These are phyloP conservation scores for Cephalopterus ornatus DNA, from an alignment of 2,113 vertebrate genomes.

Conservation along the genomic window DNA sequence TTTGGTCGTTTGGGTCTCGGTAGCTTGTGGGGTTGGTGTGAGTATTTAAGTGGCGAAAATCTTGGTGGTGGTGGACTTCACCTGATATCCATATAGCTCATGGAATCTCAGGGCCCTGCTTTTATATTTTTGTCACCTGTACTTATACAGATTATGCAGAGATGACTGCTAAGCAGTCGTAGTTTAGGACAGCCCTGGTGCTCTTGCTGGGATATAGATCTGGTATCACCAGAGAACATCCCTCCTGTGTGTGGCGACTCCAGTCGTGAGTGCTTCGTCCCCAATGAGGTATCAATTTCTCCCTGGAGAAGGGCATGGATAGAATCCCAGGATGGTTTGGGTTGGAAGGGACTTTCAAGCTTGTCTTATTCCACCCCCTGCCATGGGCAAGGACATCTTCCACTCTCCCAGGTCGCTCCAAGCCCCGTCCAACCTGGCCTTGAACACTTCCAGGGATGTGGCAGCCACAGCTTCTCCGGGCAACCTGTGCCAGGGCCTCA, in stretches of 20 bases:
- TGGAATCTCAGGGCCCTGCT: background rate
- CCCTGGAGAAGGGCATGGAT: background rate
- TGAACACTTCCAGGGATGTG: background rate
- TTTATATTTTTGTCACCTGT: background rate
- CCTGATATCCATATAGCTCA: rapidly evolving
- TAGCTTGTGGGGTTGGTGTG: background rate
- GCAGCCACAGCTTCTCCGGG: background rate
- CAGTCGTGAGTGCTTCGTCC: background rate
- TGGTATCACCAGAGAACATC: rapidly evolving
- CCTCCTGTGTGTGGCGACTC: rapidly evolving
- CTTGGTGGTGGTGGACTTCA: rapidly evolving
- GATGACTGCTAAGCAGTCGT: background rate
- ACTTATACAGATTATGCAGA: rapidly evolving
- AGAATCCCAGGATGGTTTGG: background rate
- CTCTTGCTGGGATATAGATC: rapidly evolving
- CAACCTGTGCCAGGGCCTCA: rapidly evolving
- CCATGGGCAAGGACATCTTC: background rate
- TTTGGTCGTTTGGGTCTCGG: background rate
- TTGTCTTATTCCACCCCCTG: rapidly evolving
- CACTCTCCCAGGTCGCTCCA: rapidly evolving
- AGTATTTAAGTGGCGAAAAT: background rate
- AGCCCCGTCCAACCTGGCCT: rapidly evolving
- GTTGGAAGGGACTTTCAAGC: background rate
- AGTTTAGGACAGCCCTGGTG: background rate
- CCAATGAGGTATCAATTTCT: background rate